Evolutionary conservation across 1,140 invertebrate genomes (phyloP).

Genomic region (Drosophila sp.): DNA sequence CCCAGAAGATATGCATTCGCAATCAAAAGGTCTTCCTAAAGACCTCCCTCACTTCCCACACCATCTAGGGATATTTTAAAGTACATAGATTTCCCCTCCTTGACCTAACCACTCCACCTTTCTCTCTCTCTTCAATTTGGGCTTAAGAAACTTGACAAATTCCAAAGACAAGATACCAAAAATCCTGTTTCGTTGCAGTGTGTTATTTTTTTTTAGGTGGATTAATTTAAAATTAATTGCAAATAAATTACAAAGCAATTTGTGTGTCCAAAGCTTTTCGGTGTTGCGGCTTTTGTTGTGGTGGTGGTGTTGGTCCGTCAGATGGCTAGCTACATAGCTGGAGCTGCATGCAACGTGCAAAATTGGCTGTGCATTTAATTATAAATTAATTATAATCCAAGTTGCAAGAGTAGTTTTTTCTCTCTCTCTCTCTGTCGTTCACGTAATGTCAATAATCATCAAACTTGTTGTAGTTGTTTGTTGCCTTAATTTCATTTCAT

Average conservation of each 20-base stretch:
- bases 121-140: background rate
- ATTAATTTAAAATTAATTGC: constrained; percentile 81
- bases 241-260: constrained; percentile 81
- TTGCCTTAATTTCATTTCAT: constrained; percentile 72
- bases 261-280: constrained; percentile 57
- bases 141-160: background rate
- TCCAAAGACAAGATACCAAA: constrained; percentile 61
- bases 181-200: constrained; percentile 55
- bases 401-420: constrained; percentile 30
- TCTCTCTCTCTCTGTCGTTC: constrained; percentile 24
- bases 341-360: constrained; percentile 72
- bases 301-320: constrained; percentile 47
- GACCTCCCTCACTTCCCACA: too few relatives aligned
- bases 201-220: constrained; percentile 46
- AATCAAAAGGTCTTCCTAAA: too few relatives aligned
- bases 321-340: too few relatives aligned
- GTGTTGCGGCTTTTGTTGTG: constrained; percentile 26
- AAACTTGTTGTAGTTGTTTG: constrained; percentile 63
- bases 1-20: too few relatives aligned
- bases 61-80: too few relatives aligned
- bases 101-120: background rate
- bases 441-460: constrained; percentile 79
- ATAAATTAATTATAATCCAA: constrained; percentile 80
- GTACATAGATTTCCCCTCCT: too few relatives aligned
- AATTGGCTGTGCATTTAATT: constrained; percentile 76